Evolutionary conservation across 2,797 vertebrate genomes (phyloP), one percentile per base, ranked within the genome.

Genomic region (Odontamblyopus rebecca): DNA sequence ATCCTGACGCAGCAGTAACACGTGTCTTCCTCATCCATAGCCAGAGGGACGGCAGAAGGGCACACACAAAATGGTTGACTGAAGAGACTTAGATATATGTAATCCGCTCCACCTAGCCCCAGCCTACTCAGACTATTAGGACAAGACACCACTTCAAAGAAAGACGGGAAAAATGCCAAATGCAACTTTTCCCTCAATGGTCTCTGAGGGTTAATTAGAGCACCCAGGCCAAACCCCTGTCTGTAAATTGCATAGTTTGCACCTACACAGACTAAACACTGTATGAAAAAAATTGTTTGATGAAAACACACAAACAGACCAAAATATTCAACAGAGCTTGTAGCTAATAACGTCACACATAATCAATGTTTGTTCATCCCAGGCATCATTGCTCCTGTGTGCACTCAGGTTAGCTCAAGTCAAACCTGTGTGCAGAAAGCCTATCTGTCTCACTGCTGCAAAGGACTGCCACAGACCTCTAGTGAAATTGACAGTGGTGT

Each of bases 161-260:
- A 68, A 85, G 73, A 78, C 75, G 9, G 18, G 44, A 51, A 77
- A 83, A 78, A 16, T 53, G 68, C 53, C 32, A 13, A 68, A 77
- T 75, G 67, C 84, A 77, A 76, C 81, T 87, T 88, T 85, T 86
- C 69, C 73, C 1, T 4, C 35, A 69, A 62, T 79, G 76, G 84
- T 91, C 88, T 88, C 89, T 65, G 64, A 13, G 91, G 92, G 88
- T 92, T 93, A 92, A 93, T 93, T 93, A 93, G 72, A 83, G 76
- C 78, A 74, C 60, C 29, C 23, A 78, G 79, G 79, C 79, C 82
- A 80, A 81, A 79, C 82, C 89, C 80, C n/a, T 56, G 80, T 77
- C 77, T 86, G 75, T 70, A 79, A 86, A 72, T 81, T 88, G 88
- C 88, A 78, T 70, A 65, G 73, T 69, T 81, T 82, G 84, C 86